Evolutionary conservation across 2,113 vertebrate genomes (phyloP), one percentile per base, ranked within the genome.

Genomic region (Sylvietta virens): DNA sequence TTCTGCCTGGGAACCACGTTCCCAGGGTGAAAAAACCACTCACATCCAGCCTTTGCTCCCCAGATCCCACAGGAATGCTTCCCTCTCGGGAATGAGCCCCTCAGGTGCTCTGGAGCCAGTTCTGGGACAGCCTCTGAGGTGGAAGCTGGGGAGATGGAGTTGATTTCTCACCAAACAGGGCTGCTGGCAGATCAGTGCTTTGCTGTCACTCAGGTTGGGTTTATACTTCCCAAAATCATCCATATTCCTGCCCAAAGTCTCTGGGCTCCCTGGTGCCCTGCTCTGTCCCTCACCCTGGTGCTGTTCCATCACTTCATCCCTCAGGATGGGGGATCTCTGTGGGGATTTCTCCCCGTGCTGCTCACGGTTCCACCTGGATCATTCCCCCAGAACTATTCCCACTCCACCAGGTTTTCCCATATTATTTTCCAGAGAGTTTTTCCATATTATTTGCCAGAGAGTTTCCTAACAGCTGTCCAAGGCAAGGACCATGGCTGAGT

Each of bases 251-350:
- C 42, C 23, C 30, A 66, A 51, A 50, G n/a, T 50, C 83, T 30
- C 15, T 15, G 44, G 56, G 74, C 33, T 53, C 51, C n/a, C 5
- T 7, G 39, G 40, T 13, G 54, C 18, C 0, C 3, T 3, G 42
- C 51, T 53, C 30, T 47, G 37, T 44, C 35, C 30, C 48, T 47
- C 74, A 37, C 11, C 33, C 31, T 6, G 24, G 26, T 22, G 45
- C 58, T 42, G 31, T 16, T 54, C 67, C 91, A 62, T 54, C 12
- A 1, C 28, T n/a, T 11, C 21, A 11, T 3, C 40, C 30, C 62
- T 7, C 30, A 33, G 57, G 44, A 45, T 3, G 54, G 33, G 40
- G 1, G 0, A 72, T 24, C n/a, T 22, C 60, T 2, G 4, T 0
- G 20, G 4, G 37, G 30, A n/a, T 51, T 42, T 18, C 1, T 24